Base-by-base conservation (phyloP, 2,888 invertebrate species). In the Theodoxus fluviatilis region DNA sequence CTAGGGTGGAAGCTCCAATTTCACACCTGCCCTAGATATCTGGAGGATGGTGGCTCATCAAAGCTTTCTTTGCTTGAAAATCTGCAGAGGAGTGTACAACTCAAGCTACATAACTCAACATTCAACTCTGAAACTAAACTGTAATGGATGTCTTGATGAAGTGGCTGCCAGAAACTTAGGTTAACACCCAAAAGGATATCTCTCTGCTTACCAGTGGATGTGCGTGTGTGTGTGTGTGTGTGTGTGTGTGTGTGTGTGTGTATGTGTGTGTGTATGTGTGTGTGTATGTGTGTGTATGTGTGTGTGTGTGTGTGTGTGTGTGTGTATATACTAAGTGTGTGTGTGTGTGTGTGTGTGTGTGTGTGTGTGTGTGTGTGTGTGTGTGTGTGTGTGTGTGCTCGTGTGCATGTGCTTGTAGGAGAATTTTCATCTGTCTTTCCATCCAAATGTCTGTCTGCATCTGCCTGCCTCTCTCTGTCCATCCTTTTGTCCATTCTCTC, bases 231-330 rank as follows among this genome's bases (percentile, higher is more conserved):
- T 18, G n/a, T 52, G 31, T 43, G 47, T 47, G 31, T 47, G 49
- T 66, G 33, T 66, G 49, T 47, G 33, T 25, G 49, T 66, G 33
- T 47, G 47, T 47, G 33, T 47, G 47, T 47, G 33, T 47, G 31
- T 66, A 33, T 31, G 31, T 37, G 47, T 47, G 40, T 40, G 43
- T 22, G 40, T 18, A 40, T 40, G 66, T 7, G 40, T 65, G 43
- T 40, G 40, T 65, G 43, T 40, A 31, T 43, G 52, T n/a, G 55
- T 6, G 52, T 67, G 52, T 67, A n/a, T 67, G 28, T 57, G 28
- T 25, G 28, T 57, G 25, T 57, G 28, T 25, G 52, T 52, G 52
- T 52, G 28, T 57, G 57, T 57, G 57, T 57, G 25, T 25, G 28
- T 57, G n/a, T n/a, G n/a, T n/a, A n/a, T n/a, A n/a, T n/a, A n/a